Conservation (phyloP, 2,888 invertebrate species). For the Thymelicus lineola region DNA sequence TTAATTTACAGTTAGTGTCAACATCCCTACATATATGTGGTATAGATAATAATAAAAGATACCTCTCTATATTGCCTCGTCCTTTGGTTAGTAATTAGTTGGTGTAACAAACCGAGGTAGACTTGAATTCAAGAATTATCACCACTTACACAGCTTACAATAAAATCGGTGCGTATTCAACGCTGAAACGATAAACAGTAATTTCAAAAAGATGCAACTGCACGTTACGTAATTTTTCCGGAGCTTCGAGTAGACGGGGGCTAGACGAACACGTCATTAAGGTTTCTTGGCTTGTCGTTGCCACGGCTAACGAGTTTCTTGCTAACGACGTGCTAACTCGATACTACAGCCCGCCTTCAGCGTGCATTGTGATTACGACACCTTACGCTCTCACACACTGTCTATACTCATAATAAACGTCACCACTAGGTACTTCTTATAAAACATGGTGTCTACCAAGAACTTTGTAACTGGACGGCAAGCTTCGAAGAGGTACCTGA, state of each 20-base stretch:
- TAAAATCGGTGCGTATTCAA: background rate
- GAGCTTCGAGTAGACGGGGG: conserved; percentile 43
- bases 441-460: too few relatives aligned
- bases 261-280: conserved; percentile 76
- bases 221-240: conserved; percentile 8
- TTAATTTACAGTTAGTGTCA: too few relatives aligned
- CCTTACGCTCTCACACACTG: background rate
- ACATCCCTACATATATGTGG: too few relatives aligned
- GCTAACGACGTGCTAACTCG: conserved; percentile 81
- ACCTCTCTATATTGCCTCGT: too few relatives aligned
- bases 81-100: too few relatives aligned
- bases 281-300: conserved; percentile 76
- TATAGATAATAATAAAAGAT: too few relatives aligned
- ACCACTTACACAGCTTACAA: too few relatives aligned
- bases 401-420: background rate
- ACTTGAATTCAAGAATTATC: too few relatives aligned
- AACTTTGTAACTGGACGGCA: too few relatives aligned
- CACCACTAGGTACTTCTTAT: background rate
- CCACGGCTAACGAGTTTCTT: conserved; percentile 81
- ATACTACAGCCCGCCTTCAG: conserved; percentile 58
- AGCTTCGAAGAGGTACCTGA: too few relatives aligned
- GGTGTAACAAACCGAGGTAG: too few relatives aligned
- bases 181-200: background rate
- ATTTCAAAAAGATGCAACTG: background rate
- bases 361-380: conserved; percentile 39